A percentile compares a stretch with the other conserved stretches of the same genome.
phyloP scores from a whole-genome alignment of 2,888 invertebrate genomes.

The Buathra laborator region DNA sequence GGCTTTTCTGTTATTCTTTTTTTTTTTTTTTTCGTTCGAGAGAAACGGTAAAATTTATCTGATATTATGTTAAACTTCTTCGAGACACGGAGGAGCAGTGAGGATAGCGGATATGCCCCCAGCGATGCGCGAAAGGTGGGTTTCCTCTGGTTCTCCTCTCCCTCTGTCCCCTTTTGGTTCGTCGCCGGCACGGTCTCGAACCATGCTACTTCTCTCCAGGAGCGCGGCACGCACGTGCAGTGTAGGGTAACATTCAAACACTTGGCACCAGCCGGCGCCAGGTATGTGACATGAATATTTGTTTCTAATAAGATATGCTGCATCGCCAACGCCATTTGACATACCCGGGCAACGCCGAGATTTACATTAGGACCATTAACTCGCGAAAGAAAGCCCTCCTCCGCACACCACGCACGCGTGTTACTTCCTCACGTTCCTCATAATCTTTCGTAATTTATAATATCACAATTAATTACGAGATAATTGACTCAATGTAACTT shows the following conservation, averaged over 20 bases:
- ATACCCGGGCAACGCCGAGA: constrained; percentile 69
- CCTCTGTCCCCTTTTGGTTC: constrained; percentile 40
- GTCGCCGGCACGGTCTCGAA: constrained; percentile 47
- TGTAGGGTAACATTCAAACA: constrained; percentile 84
- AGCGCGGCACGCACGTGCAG: constrained; percentile 82
- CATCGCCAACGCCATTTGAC: constrained; percentile 81
- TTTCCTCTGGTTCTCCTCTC: constrained; percentile 11
- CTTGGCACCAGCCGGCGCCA: constrained; percentile 85
- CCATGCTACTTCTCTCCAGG: constrained; percentile 25
- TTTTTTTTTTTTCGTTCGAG: constrained; percentile 39
- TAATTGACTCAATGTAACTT: not conserved
- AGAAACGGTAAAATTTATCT: constrained; percentile 75
- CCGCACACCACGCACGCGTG: constrained; percentile 13
- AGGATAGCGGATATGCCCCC: constrained; percentile 71
- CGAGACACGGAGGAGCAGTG: constrained; percentile 71
- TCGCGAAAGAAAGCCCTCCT: constrained; percentile 44
- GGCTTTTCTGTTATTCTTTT: not conserved
- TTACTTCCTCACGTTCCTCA: not conserved
- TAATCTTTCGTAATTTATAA: constrained; percentile 3
- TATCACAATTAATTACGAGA: constrained; percentile 11
- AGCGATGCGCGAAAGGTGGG: constrained; percentile 27
- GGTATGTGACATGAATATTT: constrained; percentile 85
- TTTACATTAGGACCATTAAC: constrained; percentile 79
- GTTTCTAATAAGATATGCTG: constrained; percentile 85
- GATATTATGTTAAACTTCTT: constrained; percentile 83